Evolutionary conservation across 1,140 invertebrate genomes (phyloP).

Genomic region (Zaprionus kolodkinae): DNA sequence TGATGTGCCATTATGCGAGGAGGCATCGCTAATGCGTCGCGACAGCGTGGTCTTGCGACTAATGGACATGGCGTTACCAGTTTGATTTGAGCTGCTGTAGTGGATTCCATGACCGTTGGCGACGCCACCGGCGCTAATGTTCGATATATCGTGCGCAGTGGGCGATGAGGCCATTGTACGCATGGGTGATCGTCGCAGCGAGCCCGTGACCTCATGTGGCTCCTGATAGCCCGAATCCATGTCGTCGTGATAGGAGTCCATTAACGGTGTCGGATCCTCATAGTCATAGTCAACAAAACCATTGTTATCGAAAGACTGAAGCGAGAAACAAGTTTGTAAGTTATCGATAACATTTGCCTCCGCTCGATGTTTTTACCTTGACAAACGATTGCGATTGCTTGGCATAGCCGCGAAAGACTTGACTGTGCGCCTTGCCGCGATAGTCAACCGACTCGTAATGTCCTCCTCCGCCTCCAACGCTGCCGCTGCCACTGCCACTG

Average conservation of each 20-base stretch:
- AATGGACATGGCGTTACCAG: conserved; percentile 77
- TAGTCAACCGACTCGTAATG: conserved; percentile 91
- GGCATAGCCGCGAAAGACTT: conserved; percentile 70
- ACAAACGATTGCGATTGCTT: conserved; percentile 73
- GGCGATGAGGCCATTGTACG: conserved; percentile 89
- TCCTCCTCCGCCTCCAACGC: conserved; percentile 56
- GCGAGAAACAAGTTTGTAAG: conserved; percentile 40
- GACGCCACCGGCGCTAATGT: conserved; percentile 87
- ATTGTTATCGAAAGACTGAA: conserved; percentile 88
- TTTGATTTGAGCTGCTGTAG: conserved; percentile 51
- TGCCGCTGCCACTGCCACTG: conserved; percentile 65
- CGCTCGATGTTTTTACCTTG: conserved; percentile 42
- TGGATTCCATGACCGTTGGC: conserved; percentile 85
- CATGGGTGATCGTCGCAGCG: conserved; percentile 84
- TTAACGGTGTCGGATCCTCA: conserved; percentile 89
- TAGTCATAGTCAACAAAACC: conserved; percentile 90
- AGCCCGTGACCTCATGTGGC: conserved; percentile 85
- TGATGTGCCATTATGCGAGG: conserved; percentile 84
- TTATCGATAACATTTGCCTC: neutral
- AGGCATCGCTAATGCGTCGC: conserved; percentile 87
- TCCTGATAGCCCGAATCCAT: conserved; percentile 85
- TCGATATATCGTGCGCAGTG: conserved; percentile 90
- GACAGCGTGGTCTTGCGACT: conserved; percentile 86
- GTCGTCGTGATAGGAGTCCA: conserved; percentile 90
- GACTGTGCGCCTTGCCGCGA: conserved; percentile 71